Conservation (phyloP, 2,113 vertebrate species). For the Nestor notabilis region DNA sequence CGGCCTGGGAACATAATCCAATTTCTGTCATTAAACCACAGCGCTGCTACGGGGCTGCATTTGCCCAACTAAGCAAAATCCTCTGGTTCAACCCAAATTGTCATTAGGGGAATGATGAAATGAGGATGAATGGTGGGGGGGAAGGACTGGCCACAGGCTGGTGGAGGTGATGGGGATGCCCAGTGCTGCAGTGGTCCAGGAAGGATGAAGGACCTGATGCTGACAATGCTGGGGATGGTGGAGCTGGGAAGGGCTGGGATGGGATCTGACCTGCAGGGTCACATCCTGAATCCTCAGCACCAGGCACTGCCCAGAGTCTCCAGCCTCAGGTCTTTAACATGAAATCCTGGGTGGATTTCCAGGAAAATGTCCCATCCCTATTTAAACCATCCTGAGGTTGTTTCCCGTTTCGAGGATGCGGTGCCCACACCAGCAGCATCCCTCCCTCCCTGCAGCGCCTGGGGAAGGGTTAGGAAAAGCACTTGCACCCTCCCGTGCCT, state of each 20-base stretch:
- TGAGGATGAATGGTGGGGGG: neutral
- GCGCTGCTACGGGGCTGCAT: neutral
- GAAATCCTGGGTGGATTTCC: neutral
- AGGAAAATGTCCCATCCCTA: rapidly evolving
- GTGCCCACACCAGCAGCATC: neutral
- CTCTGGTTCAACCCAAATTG: neutral
- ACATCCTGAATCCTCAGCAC: neutral
- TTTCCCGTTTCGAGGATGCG: neutral
- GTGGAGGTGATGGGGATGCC: neutral
- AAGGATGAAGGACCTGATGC: rapidly evolving
- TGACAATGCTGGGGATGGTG: rapidly evolving
- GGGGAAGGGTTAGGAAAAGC: neutral
- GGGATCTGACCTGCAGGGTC: neutral
- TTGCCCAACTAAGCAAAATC: constrained; percentile 28
- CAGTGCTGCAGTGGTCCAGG: rapidly evolving
- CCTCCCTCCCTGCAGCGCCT: neutral
- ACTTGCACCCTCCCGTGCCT: constrained; percentile 44
- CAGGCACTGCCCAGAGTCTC: neutral
- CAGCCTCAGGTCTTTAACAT: neutral
- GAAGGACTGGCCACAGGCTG: neutral
- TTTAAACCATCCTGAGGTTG: neutral
- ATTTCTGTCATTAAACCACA: neutral
- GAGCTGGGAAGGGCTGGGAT: neutral
- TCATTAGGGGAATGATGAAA: neutral
- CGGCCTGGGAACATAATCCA: constrained; percentile 31